Percentiles rank a stretch among this genome's conserved stretches.
phyloP scores from a whole-genome alignment of 2,113 vertebrate genomes.

The Bubo scandiacus region DNA sequence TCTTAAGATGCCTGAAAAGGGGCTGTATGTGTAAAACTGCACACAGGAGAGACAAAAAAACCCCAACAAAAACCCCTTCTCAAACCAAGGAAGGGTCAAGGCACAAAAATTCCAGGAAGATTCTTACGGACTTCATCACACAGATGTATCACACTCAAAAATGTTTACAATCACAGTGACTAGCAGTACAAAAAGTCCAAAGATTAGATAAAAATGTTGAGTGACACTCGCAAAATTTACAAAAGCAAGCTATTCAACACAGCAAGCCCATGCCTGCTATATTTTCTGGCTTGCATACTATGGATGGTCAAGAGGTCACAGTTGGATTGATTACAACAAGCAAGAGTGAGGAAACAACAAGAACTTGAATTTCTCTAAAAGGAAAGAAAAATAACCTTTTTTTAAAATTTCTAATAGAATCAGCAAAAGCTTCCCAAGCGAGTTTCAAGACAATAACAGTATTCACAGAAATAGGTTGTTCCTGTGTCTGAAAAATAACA shows the following conservation, averaged over 20 bases:
- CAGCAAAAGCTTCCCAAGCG: neutral
- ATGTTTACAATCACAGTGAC: neutral
- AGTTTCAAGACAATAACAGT: neutral
- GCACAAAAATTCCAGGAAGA: neutral
- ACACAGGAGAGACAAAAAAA: rapidly evolving
- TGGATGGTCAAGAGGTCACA: neutral
- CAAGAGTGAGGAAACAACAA: neutral
- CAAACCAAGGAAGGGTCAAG: neutral
- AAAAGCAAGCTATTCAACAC: neutral
- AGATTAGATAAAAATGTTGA: neutral
- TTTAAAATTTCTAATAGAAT: neutral
- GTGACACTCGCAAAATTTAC: neutral
- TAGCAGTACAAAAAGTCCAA: neutral
- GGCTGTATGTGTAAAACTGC: neutral
- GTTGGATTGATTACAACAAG: neutral
- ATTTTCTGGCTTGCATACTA: neutral
- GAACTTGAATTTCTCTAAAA: neutral
- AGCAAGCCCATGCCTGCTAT: neutral
- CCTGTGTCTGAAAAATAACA: neutral
- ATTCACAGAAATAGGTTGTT: neutral
- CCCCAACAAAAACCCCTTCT: neutral
- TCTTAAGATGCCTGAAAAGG: neutral
- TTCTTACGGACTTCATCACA: neutral
- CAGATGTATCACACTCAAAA: neutral
- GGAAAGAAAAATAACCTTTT: neutral